Evolutionary conservation across 2,113 vertebrate genomes (phyloP).

Genomic region (Geococcyx californianus): DNA sequence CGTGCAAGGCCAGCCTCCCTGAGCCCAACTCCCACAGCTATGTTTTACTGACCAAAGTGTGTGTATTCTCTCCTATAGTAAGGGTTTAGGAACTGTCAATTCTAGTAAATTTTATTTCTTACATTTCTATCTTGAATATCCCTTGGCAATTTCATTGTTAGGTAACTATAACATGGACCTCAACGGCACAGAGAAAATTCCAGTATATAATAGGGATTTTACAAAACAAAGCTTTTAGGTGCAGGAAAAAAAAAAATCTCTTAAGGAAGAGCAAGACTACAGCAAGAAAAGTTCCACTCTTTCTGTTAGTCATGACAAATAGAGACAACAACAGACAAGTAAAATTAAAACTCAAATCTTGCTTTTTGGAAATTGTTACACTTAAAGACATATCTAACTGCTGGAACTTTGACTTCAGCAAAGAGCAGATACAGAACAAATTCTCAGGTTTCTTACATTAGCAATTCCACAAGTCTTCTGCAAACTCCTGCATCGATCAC

Average conservation of each 20-base stretch:
- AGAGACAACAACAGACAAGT: background rate
- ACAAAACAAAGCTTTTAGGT: background rate
- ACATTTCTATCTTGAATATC: background rate
- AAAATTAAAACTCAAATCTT: background rate
- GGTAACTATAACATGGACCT: background rate
- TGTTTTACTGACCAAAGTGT: background rate
- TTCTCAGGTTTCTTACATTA: slow-evolving; percentile 94
- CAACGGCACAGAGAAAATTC: background rate
- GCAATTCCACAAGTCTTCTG: slow-evolving; percentile 93
- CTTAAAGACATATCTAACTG: background rate
- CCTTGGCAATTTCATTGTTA: background rate
- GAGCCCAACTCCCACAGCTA: background rate
- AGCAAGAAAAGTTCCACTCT: background rate
- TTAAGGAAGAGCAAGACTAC: background rate
- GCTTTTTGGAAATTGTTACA: background rate
- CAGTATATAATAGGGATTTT: background rate
- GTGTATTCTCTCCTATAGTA: background rate
- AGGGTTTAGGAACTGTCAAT: background rate
- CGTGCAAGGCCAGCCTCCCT: background rate
- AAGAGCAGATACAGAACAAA: background rate
- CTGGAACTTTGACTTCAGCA: background rate
- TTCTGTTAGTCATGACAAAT: background rate
- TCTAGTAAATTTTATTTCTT: background rate
- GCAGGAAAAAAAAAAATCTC: background rate
- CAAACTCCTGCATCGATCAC: slow-evolving; percentile 98